Conservation (phyloP, 2,797 vertebrate species). For the Trematomus bernacchii region DNA sequence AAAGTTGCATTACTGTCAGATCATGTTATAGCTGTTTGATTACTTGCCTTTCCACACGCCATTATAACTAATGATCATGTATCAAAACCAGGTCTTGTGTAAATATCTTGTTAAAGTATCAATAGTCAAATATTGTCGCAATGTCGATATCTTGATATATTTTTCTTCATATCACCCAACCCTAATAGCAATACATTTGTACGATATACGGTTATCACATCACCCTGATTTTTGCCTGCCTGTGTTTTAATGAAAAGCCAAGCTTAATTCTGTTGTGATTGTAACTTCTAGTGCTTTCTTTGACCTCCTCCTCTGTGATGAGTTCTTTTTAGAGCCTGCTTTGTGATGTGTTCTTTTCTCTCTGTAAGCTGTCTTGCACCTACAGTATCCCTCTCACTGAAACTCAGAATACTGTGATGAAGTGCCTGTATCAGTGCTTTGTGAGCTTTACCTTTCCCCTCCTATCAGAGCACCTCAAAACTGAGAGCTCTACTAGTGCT, state of each 20-base stretch:
- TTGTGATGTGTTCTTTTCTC: slow-evolving; percentile 63
- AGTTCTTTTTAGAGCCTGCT: slow-evolving; percentile 69
- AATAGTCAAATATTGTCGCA: no score
- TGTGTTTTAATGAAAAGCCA: slow-evolving; percentile 65
- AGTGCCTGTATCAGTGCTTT: slow-evolving; percentile 79
- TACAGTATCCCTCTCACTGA: slow-evolving; percentile 42
- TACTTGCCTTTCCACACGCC: no score
- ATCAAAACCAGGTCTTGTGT: no score
- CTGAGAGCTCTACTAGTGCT: slow-evolving; percentile 65
- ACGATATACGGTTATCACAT: background rate
- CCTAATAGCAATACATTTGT: background rate
- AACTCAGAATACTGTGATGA: slow-evolving; percentile 60
- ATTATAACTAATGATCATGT: no score
- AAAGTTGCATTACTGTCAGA: no score
- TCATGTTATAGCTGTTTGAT: no score
- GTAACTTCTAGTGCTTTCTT: slow-evolving; percentile 65
- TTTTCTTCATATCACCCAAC: no score
- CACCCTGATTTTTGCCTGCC: slow-evolving; percentile 50
- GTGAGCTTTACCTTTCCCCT: slow-evolving; percentile 89
- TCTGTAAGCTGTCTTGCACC: slow-evolving; percentile 65
- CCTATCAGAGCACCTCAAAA: slow-evolving; percentile 83
- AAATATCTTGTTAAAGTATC: no score
- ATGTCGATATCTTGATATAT: no score
- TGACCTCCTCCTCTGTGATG: slow-evolving; percentile 64
- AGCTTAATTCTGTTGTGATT: slow-evolving; percentile 57